Base-by-base conservation (phyloP, 2,113 vertebrate species). In the Oreochromis aureus region DNA sequence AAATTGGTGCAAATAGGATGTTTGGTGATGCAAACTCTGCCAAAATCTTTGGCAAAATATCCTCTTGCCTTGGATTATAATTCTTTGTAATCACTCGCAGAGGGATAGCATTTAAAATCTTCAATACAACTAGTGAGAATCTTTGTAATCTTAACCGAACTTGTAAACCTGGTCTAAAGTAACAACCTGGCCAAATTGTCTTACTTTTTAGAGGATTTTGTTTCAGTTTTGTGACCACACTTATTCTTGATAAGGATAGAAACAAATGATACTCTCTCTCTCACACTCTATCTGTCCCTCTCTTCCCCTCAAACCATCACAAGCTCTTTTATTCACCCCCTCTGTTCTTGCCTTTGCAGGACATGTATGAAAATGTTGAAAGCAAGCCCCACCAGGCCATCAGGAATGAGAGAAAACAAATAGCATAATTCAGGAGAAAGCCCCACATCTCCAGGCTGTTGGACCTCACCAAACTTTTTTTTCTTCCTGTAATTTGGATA, bases 381-480 rank as follows among this genome's bases (percentile, higher is more conserved):
- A 96, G 95, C 90, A 89, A 82, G 44, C 1, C 90, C 93, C 91
- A 36, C 46, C 82, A 93, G 92, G 89, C 89, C 86, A 94, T 92
- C 83, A 90, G 89, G 36, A 91, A 83, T 85, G 83, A 86, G 89
- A 79, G 90, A 93, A 94, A 95, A 94, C 93, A 95, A 95, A 95
- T 90, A 84, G 95, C 95, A 95, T 96, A 95, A 96, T 95, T 96
- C 94, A 96, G 79, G 90, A 96, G 94, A 89, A 82, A 85, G 89
- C 59, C 84, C 82, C 59, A 86, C 59, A 85, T 93, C 94, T 94
- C 59, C 81, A 84, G 85, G 93, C 91, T 89, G 76, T 36, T 91
- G 87, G 90, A 90, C 86, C 44, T 18, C 80, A 78, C 24, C 56
- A 44, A 27, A 82, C 24, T 48, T 76, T 82, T 86, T 69, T 8